phyloP scores from a whole-genome alignment of 2,113 vertebrate genomes.

The Crotophaga sulcirostris region DNA sequence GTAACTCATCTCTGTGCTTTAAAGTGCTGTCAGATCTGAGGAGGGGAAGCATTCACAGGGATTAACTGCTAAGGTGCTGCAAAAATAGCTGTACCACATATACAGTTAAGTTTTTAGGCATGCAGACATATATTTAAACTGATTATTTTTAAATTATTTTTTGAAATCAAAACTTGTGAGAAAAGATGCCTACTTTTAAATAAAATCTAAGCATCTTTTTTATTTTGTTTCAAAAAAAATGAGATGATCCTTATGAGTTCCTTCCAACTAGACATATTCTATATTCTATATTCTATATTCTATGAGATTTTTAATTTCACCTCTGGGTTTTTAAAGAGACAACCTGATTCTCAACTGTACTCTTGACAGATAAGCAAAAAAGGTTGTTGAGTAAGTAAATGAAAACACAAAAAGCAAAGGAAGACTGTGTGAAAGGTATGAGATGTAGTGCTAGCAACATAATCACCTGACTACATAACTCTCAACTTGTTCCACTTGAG shows the following conservation, averaged over 20 bases:
- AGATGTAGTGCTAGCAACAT: background rate
- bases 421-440: background rate
- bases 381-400: background rate
- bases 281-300: no score
- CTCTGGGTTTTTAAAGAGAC: background rate
- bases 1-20: background rate
- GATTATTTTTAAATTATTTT: accelerated
- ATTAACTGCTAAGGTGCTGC: background rate
- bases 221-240: background rate
- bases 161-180: background rate
- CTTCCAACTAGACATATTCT: background rate
- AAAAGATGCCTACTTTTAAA: background rate
- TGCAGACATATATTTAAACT: background rate
- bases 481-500: background rate
- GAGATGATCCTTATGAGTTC: background rate
- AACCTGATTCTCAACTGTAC: background rate
- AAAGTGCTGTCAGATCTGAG: background rate
- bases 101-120: background rate
- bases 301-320: background rate
- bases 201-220: background rate
- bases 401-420: background rate
- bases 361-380: background rate
- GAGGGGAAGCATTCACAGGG: background rate
- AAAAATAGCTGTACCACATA: background rate
- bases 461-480: background rate